phyloP scores from a whole-genome alignment of 2,797 vertebrate species.

The Phoxinus dragarum region DNA sequence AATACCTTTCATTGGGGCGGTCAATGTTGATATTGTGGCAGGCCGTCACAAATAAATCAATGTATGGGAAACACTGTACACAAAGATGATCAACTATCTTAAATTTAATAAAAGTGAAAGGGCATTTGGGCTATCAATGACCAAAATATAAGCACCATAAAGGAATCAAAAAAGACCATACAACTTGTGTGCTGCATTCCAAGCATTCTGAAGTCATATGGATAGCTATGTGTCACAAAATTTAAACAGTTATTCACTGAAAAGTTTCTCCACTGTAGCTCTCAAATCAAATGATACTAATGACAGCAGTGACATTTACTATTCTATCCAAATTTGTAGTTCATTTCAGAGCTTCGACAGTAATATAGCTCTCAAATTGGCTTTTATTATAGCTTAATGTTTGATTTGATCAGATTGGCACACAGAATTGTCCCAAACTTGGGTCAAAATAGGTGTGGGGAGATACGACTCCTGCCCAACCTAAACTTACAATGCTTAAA shows the following conservation, averaged over 20 bases:
- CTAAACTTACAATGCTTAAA: conserved; percentile 48
- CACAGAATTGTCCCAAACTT: not conserved
- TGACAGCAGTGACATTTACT: not conserved
- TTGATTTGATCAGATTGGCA: not conserved
- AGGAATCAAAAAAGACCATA: not conserved
- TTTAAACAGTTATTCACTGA: not conserved
- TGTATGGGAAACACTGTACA: too few species aligned
- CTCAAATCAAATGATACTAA: not conserved
- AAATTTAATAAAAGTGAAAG: not conserved
- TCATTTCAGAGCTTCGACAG: not conserved
- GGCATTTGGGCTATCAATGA: not conserved
- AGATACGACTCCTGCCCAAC: conserved; percentile 32
- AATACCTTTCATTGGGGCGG: too few species aligned
- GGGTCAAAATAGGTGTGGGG: conserved; percentile 28
- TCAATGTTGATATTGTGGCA: too few species aligned
- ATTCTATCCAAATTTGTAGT: not conserved
- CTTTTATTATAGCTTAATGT: not conserved
- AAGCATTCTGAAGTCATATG: not conserved
- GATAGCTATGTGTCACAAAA: not conserved
- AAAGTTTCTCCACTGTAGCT: not conserved
- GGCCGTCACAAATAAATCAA: too few species aligned
- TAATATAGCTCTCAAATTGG: not conserved
- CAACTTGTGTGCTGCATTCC: not conserved
- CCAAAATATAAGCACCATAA: not conserved
- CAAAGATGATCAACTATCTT: not conserved